Evolutionary conservation across 2,888 invertebrate species (phyloP), one percentile per base, ranked within the genome.

Genomic region (Tachina fera): DNA sequence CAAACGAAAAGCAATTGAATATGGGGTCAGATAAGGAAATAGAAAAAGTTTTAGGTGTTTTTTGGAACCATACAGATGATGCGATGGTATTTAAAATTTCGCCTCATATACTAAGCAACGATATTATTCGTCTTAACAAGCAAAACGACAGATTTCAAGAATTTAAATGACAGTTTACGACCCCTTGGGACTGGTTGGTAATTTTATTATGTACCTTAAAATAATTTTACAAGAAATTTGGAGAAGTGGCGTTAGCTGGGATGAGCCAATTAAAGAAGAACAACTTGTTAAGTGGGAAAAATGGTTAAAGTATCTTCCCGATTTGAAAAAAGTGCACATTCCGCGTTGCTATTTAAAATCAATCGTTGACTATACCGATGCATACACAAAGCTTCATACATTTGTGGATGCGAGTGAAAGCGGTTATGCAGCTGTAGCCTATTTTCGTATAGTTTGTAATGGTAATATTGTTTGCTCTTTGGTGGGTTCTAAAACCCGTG

Each of bases 271-370:
- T 6, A 56, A 88, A 14, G 87, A 87, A 9, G 79, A 87, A 39
- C 78, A 88, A 22, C 49, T 80, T 9, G 41, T 51, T 6, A 87
- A 87, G 43, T 89, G 88, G 87, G 19, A 63, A 8, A 74, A 70
- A n/a, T 89, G 89, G 89, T 6, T 88, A 0, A 60, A 83, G 10
- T 53, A 86, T 8, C 56, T 90, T 10, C 86, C 86, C 1, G 60
- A 85, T 9, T 72, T 88, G 13, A 84, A 87, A 53, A 70, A 84
- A 10, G 22, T 89, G 5, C 47, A 72, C 11, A 88, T 89, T 11
- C 88, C 87, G 11, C 68, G 88, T 43, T 88, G 87, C 22, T 89
- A 88, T 41, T 51, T 72, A 70, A 74, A 83, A 58, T 58, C 56
- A 75, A 13, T 74, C 14, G 6, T 1, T 22, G 43, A 75, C 43